A percentile compares a stretch with the other conserved stretches of the same genome.
These are phyloP conservation scores for Cheilosia vernalis DNA, from an alignment of 2,888 invertebrate species.

Conservation along the genomic window DNA sequence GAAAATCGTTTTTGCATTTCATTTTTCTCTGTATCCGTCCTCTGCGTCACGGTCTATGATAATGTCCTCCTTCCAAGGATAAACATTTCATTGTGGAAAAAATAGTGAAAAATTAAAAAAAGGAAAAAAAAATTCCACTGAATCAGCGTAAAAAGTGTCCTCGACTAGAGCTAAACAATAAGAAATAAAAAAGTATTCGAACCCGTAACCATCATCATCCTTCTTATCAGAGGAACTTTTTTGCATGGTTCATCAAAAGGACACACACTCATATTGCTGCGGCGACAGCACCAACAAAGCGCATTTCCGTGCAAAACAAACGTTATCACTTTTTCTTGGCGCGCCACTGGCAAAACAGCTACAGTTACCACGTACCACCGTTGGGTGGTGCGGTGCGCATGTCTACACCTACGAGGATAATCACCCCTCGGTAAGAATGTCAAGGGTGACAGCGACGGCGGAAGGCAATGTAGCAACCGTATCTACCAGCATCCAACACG, in stretches of 20 bases:
- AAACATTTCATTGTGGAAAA: slow-evolving; percentile 29
- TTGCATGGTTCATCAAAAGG: slow-evolving; percentile 66
- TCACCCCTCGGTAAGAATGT: slow-evolving; percentile 72
- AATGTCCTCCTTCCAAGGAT: slow-evolving; percentile 30
- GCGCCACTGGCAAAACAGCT: slow-evolving; percentile 53
- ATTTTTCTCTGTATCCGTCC: slow-evolving; percentile 15
- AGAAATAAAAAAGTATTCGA: slow-evolving; percentile 28
- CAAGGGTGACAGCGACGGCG: slow-evolving; percentile 69
- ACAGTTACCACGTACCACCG: slow-evolving; percentile 23
- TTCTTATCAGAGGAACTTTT: slow-evolving; percentile 60
- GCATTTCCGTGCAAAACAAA: neutral
- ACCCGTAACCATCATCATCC: slow-evolving; percentile 51
- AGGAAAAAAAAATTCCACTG: slow-evolving; percentile 37
- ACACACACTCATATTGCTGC: slow-evolving; percentile 20
- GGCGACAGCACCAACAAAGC: slow-evolving; percentile 31
- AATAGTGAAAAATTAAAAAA: slow-evolving; percentile 42
- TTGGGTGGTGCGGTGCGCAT: slow-evolving; percentile 56
- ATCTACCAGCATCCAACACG: slow-evolving; percentile 40
- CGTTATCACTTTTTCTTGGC: slow-evolving; percentile 11
- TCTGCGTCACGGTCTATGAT: slow-evolving; percentile 1
- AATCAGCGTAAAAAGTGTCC: slow-evolving; percentile 52
- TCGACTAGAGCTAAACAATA: slow-evolving; percentile 21
- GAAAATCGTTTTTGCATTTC: slow-evolving; percentile 55
- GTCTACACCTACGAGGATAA: slow-evolving; percentile 69
- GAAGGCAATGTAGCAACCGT: slow-evolving; percentile 32